A percentile compares a stretch with the other conserved stretches of the same genome.
These are phyloP conservation scores for Alectoris magna DNA, from an alignment of 2,797 vertebrate genomes.

Conservation along the genomic window DNA sequence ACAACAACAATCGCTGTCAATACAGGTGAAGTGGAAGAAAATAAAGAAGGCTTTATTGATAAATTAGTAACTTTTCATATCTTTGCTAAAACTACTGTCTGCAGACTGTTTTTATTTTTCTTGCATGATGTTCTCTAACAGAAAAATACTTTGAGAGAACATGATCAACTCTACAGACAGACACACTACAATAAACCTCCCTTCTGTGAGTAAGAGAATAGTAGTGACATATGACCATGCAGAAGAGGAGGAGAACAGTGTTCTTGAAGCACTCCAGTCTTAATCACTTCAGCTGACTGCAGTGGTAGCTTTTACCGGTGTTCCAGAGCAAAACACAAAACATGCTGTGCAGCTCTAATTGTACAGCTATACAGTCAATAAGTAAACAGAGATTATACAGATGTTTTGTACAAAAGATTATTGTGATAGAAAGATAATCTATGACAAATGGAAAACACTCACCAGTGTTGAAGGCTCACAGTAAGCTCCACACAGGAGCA, in stretches of 20 bases:
- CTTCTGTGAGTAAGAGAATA: neutral
- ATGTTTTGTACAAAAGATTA: too few species aligned
- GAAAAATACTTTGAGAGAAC: neutral
- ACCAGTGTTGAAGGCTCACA: too few species aligned
- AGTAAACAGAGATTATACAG: too few species aligned
- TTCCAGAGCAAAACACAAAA: neutral
- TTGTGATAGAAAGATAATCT: too few species aligned
- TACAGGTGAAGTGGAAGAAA: neutral
- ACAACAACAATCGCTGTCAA: too few species aligned
- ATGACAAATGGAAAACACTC: too few species aligned
- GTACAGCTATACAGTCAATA: too few species aligned
- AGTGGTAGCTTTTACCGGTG: neutral
- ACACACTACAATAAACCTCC: neutral
- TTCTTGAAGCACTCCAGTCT: slow-evolving; percentile 1
- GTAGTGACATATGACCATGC: neutral
- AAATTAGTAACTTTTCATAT: too few species aligned
- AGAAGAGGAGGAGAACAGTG: neutral
- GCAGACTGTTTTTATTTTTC: neutral
- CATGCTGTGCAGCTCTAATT: too few species aligned
- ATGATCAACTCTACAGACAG: neutral
- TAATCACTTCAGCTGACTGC: slow-evolving; percentile 23
- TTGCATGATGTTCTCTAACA: neutral
- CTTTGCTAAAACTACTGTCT: too few species aligned
- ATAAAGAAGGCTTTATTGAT: neutral
- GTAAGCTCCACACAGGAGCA: too few species aligned